Evolutionary conservation across 1,140 invertebrate species (phyloP).

Genomic region (Tribolium madens): DNA sequence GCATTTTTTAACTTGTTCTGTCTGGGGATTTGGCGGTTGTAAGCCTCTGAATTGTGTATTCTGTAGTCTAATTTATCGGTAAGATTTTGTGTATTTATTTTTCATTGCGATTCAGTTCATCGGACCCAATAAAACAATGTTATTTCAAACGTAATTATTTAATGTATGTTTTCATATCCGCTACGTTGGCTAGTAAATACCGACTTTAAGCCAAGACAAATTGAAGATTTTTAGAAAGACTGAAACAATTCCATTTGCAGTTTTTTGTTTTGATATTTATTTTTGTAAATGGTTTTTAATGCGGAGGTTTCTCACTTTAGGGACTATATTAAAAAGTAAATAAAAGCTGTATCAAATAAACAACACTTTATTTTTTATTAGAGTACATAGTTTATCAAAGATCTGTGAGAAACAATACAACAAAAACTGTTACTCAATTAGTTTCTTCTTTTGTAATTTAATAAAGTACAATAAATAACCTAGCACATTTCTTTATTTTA

Average conservation of each 20-base stretch:
- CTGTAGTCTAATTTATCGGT: conserved; percentile 1
- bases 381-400: conserved; percentile 21
- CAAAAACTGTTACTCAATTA: conserved; percentile 22
- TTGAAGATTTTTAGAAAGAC: neutral
- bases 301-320: no score
- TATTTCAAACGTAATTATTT: conserved; percentile 54
- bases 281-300: neutral
- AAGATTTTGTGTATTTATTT: conserved; percentile 42
- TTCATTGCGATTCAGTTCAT: conserved; percentile 13
- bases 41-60: conserved; percentile 26
- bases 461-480: conserved; percentile 4
- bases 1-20: neutral
- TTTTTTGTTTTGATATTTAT: neutral
- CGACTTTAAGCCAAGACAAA: neutral
- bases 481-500: conserved; percentile 7
- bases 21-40: conserved; percentile 17
- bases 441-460: conserved; percentile 22
- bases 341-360: neutral
- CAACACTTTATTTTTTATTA: conserved; percentile 15
- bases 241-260: neutral
- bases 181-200: neutral
- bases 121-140: conserved; percentile 2
- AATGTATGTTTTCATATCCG: conserved; percentile 46
- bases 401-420: conserved; percentile 25
- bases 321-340: neutral